Evolutionary conservation across 2,797 vertebrate species (phyloP).

Genomic region (Rhinichthys osculus): DNA sequence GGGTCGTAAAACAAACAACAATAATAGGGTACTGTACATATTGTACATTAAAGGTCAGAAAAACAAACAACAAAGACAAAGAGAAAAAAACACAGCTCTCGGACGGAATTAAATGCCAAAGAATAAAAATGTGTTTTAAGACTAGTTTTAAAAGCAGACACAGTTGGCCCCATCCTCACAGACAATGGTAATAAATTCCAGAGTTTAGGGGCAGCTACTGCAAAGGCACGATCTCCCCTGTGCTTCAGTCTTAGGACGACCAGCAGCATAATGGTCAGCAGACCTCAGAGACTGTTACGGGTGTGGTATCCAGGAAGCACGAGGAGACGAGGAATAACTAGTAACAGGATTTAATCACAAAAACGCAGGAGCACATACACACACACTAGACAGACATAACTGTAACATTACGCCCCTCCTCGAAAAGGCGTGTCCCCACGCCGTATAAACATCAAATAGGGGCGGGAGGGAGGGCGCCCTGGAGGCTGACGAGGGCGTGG

Average conservation of each 20-base stretch:
- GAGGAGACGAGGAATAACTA: no score
- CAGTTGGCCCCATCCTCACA: neutral
- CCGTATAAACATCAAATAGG: no score
- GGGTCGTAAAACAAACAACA: neutral
- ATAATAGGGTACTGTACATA: neutral
- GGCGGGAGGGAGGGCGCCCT: no score
- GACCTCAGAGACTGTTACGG: constrained; percentile 8
- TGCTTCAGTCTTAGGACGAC: neutral
- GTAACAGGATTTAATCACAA: no score
- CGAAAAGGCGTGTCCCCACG: no score
- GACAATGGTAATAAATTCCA: neutral
- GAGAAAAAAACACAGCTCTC: neutral
- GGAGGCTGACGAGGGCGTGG: no score
- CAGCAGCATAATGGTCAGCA: neutral
- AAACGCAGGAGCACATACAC: no score
- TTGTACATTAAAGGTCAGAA: neutral
- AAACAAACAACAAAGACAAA: neutral
- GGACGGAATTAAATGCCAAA: neutral
- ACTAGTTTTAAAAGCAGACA: neutral
- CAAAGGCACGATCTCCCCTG: neutral
- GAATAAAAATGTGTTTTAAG: neutral
- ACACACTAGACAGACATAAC: no score
- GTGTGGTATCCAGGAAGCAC: no score
- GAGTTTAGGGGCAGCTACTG: neutral
- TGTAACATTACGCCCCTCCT: no score